Conservation (phyloP, 2,797 vertebrate genomes). For the Chiroxiphia lanceolata region DNA sequence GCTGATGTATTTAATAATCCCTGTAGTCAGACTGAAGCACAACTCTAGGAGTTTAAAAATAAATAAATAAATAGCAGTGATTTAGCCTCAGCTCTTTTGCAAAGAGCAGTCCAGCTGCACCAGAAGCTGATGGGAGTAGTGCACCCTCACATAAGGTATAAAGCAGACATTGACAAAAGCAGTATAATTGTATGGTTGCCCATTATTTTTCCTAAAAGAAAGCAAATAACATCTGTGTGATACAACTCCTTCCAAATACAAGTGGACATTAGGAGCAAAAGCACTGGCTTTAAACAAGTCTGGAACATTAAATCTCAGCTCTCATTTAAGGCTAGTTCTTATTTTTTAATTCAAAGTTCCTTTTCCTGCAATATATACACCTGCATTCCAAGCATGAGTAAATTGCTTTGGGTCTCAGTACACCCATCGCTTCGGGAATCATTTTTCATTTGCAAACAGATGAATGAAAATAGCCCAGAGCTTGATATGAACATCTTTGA, state of each 20-base stretch:
- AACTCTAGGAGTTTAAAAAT: neutral
- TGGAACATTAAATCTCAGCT: neutral
- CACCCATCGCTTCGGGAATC: neutral
- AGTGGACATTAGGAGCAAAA: neutral
- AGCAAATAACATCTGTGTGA: neutral
- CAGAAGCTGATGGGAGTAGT: neutral
- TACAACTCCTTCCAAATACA: neutral
- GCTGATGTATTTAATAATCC: neutral
- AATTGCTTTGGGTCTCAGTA: neutral
- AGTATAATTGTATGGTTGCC: neutral
- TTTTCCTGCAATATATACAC: neutral
- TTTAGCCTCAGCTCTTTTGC: neutral
- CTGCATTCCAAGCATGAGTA: neutral
- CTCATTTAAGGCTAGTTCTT: neutral
- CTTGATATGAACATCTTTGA: constrained; percentile 1
- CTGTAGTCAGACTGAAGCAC: neutral
- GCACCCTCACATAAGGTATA: neutral
- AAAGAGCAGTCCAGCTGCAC: neutral
- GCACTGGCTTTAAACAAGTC: neutral
- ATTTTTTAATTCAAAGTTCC: neutral
- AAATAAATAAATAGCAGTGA: neutral
- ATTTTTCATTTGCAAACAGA: neutral
- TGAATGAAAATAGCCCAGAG: neutral
- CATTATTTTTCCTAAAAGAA: neutral
- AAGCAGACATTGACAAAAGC: neutral